Conservation (phyloP, 2,113 vertebrate genomes). For the Daubentonia madagascariensis region DNA sequence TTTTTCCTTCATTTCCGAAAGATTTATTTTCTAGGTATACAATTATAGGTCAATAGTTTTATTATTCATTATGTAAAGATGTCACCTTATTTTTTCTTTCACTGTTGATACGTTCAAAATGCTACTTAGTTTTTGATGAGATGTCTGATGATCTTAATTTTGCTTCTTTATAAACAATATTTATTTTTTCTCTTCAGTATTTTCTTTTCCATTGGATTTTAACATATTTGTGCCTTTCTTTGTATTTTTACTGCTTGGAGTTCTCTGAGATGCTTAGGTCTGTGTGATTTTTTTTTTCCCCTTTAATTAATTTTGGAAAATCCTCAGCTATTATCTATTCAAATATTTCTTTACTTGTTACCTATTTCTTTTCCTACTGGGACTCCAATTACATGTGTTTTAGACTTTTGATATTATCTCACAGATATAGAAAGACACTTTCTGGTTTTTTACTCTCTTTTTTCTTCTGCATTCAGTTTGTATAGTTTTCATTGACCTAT, state of each 20-base stretch:
- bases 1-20: not conserved
- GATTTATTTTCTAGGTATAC: not conserved
- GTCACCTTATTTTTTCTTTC: no score
- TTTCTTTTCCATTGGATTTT: not conserved
- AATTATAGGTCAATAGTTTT: not conserved
- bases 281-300: not conserved
- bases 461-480: not conserved
- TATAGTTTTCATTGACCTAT: not conserved
- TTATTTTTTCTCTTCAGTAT: not conserved
- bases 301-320: not conserved
- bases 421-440: not conserved
- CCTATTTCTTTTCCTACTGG: not conserved
- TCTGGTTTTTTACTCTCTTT: not conserved
- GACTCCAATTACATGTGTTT: not conserved
- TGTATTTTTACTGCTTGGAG: not conserved
- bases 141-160: not conserved
- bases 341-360: not conserved
- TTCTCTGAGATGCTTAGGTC: not conserved
- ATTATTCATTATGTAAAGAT: not conserved
- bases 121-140: not conserved
- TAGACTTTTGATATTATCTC: not conserved
- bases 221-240: not conserved
- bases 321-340: not conserved
- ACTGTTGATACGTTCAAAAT: not conserved
- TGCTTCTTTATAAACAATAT: not conserved